Percentiles rank a stretch among this genome's conserved stretches.
These are phyloP conservation scores for Ammospiza maritima DNA, from an alignment of 2,797 vertebrate species.

Conservation along the genomic window DNA sequence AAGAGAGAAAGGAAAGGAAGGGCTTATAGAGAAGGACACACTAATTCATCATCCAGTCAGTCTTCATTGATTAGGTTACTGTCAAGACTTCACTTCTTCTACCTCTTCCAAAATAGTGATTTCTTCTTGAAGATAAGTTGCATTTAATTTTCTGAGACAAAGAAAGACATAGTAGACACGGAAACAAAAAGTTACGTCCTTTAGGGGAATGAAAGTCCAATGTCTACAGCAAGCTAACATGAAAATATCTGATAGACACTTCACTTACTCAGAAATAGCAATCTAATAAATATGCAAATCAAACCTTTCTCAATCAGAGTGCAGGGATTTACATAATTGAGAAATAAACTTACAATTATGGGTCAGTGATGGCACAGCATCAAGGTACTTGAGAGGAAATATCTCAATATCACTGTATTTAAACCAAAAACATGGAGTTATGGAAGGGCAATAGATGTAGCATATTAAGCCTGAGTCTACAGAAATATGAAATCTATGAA, in stretches of 20 bases:
- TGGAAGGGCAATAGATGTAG: neutral
- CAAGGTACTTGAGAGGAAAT: neutral
- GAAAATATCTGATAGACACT: neutral
- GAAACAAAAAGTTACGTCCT: neutral
- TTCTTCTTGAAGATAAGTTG: neutral
- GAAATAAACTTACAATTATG: constrained; percentile 18
- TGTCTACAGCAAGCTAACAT: neutral
- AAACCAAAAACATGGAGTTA: neutral
- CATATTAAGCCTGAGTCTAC: neutral
- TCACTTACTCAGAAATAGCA: neutral
- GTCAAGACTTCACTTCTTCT: neutral
- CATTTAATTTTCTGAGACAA: neutral
- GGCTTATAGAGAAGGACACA: neutral
- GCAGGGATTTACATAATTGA: constrained; percentile 11
- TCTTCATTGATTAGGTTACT: neutral
- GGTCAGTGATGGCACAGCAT: neutral
- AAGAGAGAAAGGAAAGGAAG: neutral
- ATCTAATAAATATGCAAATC: constrained; percentile 11
- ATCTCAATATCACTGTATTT: neutral
- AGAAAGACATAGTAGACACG: neutral
- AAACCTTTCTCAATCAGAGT: neutral
- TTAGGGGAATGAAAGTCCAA: neutral
- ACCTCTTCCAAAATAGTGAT: neutral
- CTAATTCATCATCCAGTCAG: neutral
- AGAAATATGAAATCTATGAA: neutral